Conservation (phyloP, 2,113 vertebrate genomes). For the Syngnathus typhle region DNA sequence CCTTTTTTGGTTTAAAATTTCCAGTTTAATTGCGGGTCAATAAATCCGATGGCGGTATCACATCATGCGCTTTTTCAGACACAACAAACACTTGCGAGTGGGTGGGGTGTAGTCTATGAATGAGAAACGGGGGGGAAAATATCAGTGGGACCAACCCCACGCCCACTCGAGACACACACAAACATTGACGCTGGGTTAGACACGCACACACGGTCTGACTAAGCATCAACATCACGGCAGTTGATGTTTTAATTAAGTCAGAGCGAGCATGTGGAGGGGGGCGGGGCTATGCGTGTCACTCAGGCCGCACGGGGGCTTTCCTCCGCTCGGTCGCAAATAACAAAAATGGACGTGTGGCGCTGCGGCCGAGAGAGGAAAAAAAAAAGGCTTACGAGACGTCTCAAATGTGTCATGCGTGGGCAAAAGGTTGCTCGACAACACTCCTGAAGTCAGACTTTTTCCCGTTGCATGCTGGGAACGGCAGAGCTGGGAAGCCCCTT, state of each 20-base stretch:
- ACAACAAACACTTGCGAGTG: conserved; percentile 22
- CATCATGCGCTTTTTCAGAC: conserved; percentile 14
- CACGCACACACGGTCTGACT: neutral
- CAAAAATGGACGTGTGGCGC: conserved; percentile 8
- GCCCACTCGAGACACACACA: neutral
- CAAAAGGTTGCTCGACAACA: conserved; percentile 26
- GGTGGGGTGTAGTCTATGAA: conserved; percentile 29
- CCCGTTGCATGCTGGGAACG: conserved; percentile 7
- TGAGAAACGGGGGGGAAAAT: conserved; percentile 53
- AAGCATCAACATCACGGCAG: neutral
- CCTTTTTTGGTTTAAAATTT: too few relatives aligned
- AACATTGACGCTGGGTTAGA: neutral
- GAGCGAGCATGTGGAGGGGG: neutral
- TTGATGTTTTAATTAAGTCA: neutral
- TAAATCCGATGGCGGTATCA: too few relatives aligned
- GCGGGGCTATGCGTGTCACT: neutral
- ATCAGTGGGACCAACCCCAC: conserved; percentile 17
- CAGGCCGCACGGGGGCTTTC: conserved; percentile 39
- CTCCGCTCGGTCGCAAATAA: conserved; percentile 41
- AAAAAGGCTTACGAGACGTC: conserved; percentile 24
- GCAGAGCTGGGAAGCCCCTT: conserved; percentile 41
- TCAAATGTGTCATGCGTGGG: conserved; percentile 20
- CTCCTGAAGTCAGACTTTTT: conserved; percentile 38
- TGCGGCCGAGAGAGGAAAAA: conserved; percentile 8
- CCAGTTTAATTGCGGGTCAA: too few relatives aligned